Evolutionary conservation across 2,797 vertebrate species (phyloP), one percentile per base, ranked within the genome.

Genomic region (Balearica regulorum): DNA sequence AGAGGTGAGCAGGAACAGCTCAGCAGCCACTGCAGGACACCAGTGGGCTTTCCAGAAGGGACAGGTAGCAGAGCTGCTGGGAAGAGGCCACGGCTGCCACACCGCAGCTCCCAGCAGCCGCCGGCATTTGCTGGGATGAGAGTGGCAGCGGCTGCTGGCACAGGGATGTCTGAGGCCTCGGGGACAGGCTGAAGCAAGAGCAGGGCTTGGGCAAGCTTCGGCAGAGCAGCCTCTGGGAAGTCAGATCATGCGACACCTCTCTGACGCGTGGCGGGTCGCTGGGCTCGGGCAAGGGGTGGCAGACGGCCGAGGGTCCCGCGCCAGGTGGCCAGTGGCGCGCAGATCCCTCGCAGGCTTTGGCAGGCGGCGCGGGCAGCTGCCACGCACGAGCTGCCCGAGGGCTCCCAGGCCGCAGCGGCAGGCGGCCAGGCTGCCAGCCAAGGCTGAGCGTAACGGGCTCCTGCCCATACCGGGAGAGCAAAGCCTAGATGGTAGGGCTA

Each of bases 321-420:
- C 94, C 97, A 96, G 94, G 93, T 89, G 87, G 90, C 82, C 19
- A 2, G 76, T 86, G 87, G 79, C 60, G 64, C 8, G 2, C 6
- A 35, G 58, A 12, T 92, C 53, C 18, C 78, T 79, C 4, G 0
- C 1, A 53, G 91, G 75, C 90, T 87, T 89, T 97, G 94, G 96
- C 95, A 96, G 77, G 72, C 2, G 16, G 70, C 85, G 58, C 64
- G 78, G 83, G 87, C 94, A 97, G 95, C 94, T 97, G 96, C 93
- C 84, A 90, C 96, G 64, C 61, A 20, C 1, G 24, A 93, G 92
- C 57, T 91, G 91, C 81, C 93, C 11, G 1, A 54, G 22, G 82
- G 86, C 89, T 96, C 80, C 82, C 83, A 82, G 94, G 82, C 66
- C 96, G 89, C 77, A 94, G 94, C 55, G 93, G 44, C 88, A 97